Percentiles rank a stretch among this genome's conserved stretches.
These are phyloP conservation scores for Tetraneura akinire DNA, from an alignment of 1,140 invertebrate genomes.

Conservation along the genomic window DNA sequence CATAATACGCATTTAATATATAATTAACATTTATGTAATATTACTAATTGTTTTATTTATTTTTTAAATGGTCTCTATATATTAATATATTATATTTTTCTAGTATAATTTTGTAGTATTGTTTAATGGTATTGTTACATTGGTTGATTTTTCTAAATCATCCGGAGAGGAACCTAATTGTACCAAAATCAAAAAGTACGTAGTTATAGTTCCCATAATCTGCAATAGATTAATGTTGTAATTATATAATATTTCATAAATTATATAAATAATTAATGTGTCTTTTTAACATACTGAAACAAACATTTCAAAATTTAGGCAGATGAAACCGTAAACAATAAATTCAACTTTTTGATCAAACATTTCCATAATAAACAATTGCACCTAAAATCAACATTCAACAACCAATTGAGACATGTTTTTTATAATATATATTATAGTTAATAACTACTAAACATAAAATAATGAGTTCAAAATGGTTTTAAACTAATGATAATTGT, in stretches of 20 bases:
- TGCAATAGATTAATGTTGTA: too few species aligned
- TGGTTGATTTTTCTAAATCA: background rate
- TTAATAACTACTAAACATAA: too few species aligned
- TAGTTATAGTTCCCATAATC: slow-evolving; percentile 32
- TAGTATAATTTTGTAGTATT: too few species aligned
- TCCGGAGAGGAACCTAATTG: slow-evolving; percentile 19
- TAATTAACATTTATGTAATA: background rate
- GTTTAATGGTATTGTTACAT: background rate
- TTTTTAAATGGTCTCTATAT: background rate
- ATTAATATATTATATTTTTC: too few species aligned
- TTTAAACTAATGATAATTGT: too few species aligned
- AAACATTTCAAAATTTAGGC: slow-evolving; percentile 26
- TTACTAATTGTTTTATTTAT: background rate
- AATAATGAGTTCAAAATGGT: too few species aligned
- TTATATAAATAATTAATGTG: background rate
- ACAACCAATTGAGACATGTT: background rate
- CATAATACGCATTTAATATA: too few species aligned
- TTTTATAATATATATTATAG: too few species aligned
- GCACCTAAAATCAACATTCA: background rate
- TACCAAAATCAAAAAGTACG: slow-evolving; percentile 40
- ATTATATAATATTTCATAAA: background rate
- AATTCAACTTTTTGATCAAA: slow-evolving; percentile 28
- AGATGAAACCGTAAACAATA: slow-evolving; percentile 38
- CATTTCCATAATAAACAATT: slow-evolving; percentile 40
- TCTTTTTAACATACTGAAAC: background rate